Conservation (phyloP, 2,797 vertebrate species). For the Notamacropus eugenii region DNA sequence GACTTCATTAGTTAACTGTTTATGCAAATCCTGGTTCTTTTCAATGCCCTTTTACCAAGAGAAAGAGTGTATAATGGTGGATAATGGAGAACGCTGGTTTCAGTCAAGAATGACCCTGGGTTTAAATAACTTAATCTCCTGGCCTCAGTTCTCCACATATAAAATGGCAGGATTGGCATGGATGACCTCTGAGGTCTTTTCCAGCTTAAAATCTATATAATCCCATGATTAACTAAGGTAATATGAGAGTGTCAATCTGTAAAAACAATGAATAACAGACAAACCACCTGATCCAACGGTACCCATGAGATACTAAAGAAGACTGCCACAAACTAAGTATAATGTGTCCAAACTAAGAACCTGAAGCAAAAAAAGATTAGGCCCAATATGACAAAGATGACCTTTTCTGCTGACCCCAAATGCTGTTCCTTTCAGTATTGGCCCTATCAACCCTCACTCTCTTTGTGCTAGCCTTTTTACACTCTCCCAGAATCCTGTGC, state of each 20-base stretch:
- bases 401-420: not conserved
- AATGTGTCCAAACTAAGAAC: not conserved
- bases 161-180: not conserved
- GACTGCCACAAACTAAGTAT: not conserved
- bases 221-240: not conserved
- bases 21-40: not conserved
- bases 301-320: not conserved
- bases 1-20: not conserved
- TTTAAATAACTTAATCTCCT: not conserved
- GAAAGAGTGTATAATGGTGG: not conserved
- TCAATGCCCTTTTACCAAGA: not conserved
- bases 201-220: not conserved
- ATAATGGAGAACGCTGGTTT: not conserved
- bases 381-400: not conserved
- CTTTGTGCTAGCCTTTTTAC: not conserved
- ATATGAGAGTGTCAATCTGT: not conserved
- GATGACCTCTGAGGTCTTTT: not conserved
- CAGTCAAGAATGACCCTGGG: not conserved
- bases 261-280: not conserved
- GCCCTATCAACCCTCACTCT: not conserved
- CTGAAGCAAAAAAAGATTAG: not conserved
- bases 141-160: slow-evolving; percentile 1
- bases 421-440: not conserved
- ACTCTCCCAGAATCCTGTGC: not conserved
- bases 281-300: not conserved